Conservation (phyloP, 2,797 vertebrate genomes). For the Takifugu rubripes region DNA sequence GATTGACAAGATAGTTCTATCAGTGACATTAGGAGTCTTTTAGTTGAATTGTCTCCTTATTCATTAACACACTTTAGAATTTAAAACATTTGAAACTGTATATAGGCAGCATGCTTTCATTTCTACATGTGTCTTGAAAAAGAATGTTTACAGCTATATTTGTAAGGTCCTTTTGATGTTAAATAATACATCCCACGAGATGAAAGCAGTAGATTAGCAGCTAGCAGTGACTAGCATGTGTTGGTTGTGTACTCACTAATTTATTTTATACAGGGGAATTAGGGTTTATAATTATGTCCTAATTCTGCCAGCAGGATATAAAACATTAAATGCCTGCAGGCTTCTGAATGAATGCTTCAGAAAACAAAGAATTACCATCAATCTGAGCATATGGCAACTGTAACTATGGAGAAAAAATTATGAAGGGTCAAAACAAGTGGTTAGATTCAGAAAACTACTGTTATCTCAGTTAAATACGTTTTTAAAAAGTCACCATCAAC, state of each 20-base stretch:
- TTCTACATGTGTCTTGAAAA: too few relatives aligned
- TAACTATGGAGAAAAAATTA: constrained; percentile 66
- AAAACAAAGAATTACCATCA: constrained; percentile 83
- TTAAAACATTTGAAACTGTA: too few relatives aligned
- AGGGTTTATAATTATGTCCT: constrained; percentile 80
- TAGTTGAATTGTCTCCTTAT: constrained; percentile 2
- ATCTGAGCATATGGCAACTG: constrained; percentile 69
- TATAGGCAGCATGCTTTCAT: too few relatives aligned
- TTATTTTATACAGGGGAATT: constrained; percentile 74
- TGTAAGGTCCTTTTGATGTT: too few relatives aligned
- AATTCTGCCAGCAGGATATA: constrained; percentile 74
- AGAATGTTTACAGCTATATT: too few relatives aligned
- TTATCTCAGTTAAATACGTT: neutral
- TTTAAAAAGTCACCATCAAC: neutral
- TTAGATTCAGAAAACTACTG: neutral
- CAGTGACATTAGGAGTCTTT: constrained; percentile 7
- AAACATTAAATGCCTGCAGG: constrained; percentile 78
- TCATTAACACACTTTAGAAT: too few relatives aligned
- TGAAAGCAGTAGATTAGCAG: too few relatives aligned
- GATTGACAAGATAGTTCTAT: constrained; percentile 8
- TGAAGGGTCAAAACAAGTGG: constrained; percentile 6
- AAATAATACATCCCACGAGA: too few relatives aligned
- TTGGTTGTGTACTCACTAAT: constrained; percentile 70
- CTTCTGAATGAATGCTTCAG: constrained; percentile 67
- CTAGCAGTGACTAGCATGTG: constrained; percentile 16